Evolutionary conservation across 2,797 vertebrate genomes (phyloP).

Genomic region (Arnoldichthys spilopterus): DNA sequence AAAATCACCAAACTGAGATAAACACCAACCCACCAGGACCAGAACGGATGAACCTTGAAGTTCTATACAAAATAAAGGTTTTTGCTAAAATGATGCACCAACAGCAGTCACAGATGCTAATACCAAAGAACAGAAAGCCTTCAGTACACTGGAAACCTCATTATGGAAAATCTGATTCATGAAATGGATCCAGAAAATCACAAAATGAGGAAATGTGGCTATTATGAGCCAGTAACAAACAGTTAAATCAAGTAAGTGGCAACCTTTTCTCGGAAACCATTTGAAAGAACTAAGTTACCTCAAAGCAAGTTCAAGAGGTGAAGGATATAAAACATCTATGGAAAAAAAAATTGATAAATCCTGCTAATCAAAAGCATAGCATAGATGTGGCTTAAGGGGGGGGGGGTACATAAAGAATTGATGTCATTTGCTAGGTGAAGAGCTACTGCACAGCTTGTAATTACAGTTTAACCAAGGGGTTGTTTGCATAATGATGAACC

Average conservation of each 20-base stretch:
- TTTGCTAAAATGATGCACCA: neutral
- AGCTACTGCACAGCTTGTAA: slow-evolving; percentile 60
- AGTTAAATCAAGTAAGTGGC: slow-evolving; percentile 65
- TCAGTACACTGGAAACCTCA: slow-evolving; percentile 14
- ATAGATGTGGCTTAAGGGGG: slow-evolving; percentile 41
- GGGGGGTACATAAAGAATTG: slow-evolving; percentile 58
- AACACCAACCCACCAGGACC: too few species aligned
- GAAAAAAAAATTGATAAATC: slow-evolving; percentile 64
- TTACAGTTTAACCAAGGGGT: slow-evolving; percentile 56
- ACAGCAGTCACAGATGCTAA: slow-evolving; percentile 12
- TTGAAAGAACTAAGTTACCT: slow-evolving; percentile 51
- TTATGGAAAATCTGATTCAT: slow-evolving; percentile 35
- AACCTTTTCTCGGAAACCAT: slow-evolving; percentile 68
- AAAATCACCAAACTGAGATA: neutral
- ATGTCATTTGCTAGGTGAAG: slow-evolving; percentile 62
- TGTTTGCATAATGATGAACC: slow-evolving; percentile 55
- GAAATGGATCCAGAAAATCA: slow-evolving; percentile 25
- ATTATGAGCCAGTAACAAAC: slow-evolving; percentile 66
- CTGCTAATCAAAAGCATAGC: slow-evolving; percentile 67
- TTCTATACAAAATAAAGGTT: neutral
- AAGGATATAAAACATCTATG: slow-evolving; percentile 62
- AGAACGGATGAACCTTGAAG: neutral
- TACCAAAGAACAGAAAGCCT: neutral
- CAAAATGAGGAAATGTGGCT: slow-evolving; percentile 41
- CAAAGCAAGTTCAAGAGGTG: slow-evolving; percentile 55